Conservation (phyloP, 2,888 invertebrate species). For the Encarsia formosa region DNA sequence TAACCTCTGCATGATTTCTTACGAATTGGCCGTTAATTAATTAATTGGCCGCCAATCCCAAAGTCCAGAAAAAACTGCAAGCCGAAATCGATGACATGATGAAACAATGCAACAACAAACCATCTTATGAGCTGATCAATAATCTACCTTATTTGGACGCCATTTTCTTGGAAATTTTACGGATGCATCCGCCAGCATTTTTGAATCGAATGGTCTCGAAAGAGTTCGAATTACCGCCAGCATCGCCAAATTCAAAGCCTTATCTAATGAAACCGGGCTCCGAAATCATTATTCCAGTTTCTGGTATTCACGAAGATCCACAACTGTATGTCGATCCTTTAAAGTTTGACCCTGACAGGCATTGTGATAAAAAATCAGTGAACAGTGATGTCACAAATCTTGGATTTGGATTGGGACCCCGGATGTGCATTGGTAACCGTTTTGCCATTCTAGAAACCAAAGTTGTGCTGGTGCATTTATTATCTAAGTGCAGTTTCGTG, state of each 20-base stretch:
- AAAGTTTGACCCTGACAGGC: conserved; percentile 52
- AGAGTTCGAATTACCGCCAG: conserved; percentile 51
- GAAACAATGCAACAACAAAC: conserved; percentile 22
- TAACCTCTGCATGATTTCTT: conserved; percentile 35
- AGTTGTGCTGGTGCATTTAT: conserved; percentile 32
- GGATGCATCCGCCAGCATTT: conserved; percentile 46
- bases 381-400: conserved; percentile 20
- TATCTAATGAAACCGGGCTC: conserved; percentile 38
- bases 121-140: conserved; percentile 36
- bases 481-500: conserved; percentile 30
- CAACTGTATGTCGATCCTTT: conserved; percentile 52
- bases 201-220: conserved; percentile 56
- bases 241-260: conserved; percentile 29
- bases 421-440: conserved; percentile 43
- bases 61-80: conserved; percentile 37
- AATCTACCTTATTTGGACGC: conserved; percentile 40
- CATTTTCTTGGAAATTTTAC: conserved; percentile 37
- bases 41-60: conserved; percentile 33
- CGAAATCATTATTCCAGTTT: conserved; percentile 43
- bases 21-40: conserved; percentile 37
- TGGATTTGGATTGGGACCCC: conserved; percentile 40
- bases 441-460: conserved; percentile 48
- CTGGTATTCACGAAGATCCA: conserved; percentile 50
- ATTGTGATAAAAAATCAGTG: conserved; percentile 41
- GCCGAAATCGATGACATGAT: conserved; percentile 39